These are phyloP conservation scores for Syngnathus floridae DNA, from an alignment of 2,113 vertebrate species.

Conservation along the genomic window DNA sequence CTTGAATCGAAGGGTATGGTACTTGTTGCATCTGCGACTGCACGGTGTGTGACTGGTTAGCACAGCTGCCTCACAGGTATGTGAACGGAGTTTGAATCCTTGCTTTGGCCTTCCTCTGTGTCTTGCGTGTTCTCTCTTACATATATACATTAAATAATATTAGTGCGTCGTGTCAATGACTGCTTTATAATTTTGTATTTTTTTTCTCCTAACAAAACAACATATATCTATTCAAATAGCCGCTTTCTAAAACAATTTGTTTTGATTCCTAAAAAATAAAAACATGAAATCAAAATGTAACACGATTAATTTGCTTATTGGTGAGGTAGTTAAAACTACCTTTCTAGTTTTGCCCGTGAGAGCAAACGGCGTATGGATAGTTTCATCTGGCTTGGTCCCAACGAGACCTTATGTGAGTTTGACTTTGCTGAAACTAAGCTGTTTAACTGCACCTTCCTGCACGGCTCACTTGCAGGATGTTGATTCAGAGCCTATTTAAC, in stretches of 20 bases:
- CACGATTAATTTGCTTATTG: not conserved
- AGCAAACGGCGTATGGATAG: not conserved
- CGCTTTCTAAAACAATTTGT: too few species aligned
- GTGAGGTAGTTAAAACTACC: too few species aligned
- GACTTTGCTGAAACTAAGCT: slow-evolving; percentile 4
- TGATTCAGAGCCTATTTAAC: slow-evolving; percentile 25
- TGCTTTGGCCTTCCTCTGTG: not conserved
- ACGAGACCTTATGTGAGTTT: not conserved
- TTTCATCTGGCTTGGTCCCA: not conserved
- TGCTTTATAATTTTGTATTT: too few species aligned
- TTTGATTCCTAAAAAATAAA: not conserved
- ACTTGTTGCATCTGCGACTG: not conserved
- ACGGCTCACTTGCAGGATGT: slow-evolving; percentile 15
- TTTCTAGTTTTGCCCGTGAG: too few species aligned
- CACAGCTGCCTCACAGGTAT: not conserved
- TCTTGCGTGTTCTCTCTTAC: not conserved
- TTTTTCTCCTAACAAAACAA: too few species aligned
- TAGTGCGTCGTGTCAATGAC: too few species aligned
- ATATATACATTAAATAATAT: too few species aligned
- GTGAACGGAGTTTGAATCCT: not conserved
- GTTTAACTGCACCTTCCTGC: not conserved
- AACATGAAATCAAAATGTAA: not conserved
- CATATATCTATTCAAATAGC: too few species aligned
- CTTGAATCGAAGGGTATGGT: not conserved
- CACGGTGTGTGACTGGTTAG: not conserved